Base-by-base conservation (phyloP, 2,113 vertebrate genomes). In the Hepsetus odoe region DNA sequence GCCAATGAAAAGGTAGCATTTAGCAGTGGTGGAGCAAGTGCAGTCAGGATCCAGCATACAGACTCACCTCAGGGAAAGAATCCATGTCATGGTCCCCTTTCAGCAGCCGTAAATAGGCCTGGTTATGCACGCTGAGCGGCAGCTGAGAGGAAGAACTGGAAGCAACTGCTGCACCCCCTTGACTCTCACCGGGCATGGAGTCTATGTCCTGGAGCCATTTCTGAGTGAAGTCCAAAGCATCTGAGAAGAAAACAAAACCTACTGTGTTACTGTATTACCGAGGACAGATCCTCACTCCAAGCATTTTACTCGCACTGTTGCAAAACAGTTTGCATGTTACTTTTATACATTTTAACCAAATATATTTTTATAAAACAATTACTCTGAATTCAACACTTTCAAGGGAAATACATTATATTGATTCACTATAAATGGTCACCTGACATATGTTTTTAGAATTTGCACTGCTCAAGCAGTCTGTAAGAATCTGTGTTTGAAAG, bases 51-150 rank as follows among this genome's bases (percentile, higher is more conserved):
- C 2, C 1, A 18, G 59, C 30, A 20, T 55, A 55, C 6, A 49
- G 11, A 79, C 90, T 67, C 90, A 99, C 98, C 91, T 99, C 98
- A 0, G 98, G 98, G 86, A 98, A 99, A 16, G 92, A 93, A n/a
- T 90, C 93, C 9, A 87, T 90, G 5, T 84, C 8, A 5, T 96
- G 95, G 87, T 98, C 93, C 98, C 97, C 98, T 55, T 88, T 94
- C 4, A 99, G 94, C 83, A 99, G 94, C 65, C 92, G 93, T 77
- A 99, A 82, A 86, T 96, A 99, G 0, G 96, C 97, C 0, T 92
- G 91, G 18, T 98, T 98, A 85, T 97, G 95, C 33, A 99, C 84
- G 35, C 89, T 85, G 5, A 83, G 59, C 1, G 90, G 82, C 58
- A 80, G 86, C 4, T 88, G 86, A 0, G 78, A 0, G 0, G 89